Evolutionary conservation across 30 jellyfish, hydroid and myxozoan species (phyloP), one percentile per base, ranked within the genome.

Genomic region (Aurelia sp.): DNA sequence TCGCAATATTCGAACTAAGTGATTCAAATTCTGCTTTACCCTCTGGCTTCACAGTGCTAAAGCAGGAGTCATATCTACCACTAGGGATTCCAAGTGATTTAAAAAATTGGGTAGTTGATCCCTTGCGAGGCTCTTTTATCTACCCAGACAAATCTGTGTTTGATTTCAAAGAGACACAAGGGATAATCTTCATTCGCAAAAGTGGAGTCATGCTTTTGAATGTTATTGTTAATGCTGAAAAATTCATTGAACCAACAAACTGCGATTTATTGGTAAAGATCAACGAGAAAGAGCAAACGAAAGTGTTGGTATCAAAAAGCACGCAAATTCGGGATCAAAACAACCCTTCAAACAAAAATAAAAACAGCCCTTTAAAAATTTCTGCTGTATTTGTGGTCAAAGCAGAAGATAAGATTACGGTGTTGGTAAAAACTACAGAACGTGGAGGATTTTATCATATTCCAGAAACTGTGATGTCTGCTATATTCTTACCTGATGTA

Each of bases 401-500:
- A 35, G 78, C 80, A 35, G 67, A 72, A 31, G 68, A 72, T 57
- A 58, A 59, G 76, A 63, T 84, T 5, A 59, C 82, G n/a, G 87
- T 84, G 21, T 75, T 71, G 50, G 82, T 84, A 15, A 33, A 60
- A 20, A 53, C 40, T 20, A 16, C 31, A 67, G 9, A 40, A 15
- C 57, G 33, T 5, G 33, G 61, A 19, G 41, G 67, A 22, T 9
- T 30, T 12, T 72, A 73, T 61, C 19, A 63, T 13, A 71, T 84
- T 47, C 50, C n/a, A 30, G 67, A 52, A 38, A 48, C 93, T 5
- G 64, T 73, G n/a, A 72, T 84, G 80, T 84, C 93, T 5, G 93
- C 93, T 6, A 55, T 84, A 15, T 84, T 72, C 67, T 40, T 84
- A 51, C 67, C 84, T 13, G 62, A 41, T 64, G 81, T 52, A 19